phyloP scores from a whole-genome alignment of 1,140 invertebrate species.

The Wiebesia pumilae region DNA sequence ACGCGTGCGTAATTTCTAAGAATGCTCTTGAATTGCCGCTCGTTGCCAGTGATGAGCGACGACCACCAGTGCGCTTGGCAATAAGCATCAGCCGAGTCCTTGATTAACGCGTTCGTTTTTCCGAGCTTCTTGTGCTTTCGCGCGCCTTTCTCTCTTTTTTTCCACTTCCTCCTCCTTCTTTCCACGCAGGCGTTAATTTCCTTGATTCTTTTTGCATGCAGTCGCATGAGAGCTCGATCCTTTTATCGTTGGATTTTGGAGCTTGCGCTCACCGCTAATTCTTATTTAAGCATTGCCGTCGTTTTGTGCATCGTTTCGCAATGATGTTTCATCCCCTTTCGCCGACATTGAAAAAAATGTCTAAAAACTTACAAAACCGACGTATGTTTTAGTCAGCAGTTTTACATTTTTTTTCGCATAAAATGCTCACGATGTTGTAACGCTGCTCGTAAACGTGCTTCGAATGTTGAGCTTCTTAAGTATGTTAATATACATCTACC shows the following conservation, averaged over 20 bases:
- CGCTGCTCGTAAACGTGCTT: slow-evolving; percentile 8
- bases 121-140: not conserved
- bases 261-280: not conserved
- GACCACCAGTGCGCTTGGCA: not conserved
- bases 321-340: not conserved
- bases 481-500: not conserved
- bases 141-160: not conserved
- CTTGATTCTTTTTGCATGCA: not conserved
- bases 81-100: not conserved
- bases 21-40: slow-evolving; percentile 44
- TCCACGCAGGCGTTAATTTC: not conserved
- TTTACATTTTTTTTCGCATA: slow-evolving; percentile 18
- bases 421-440: not conserved
- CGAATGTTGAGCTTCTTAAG: slow-evolving; percentile 14
- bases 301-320: not conserved
- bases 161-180: too few relatives aligned
- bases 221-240: not conserved
- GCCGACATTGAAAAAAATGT: not conserved
- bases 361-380: not conserved
- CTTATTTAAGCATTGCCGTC: not conserved
- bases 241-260: not conserved
- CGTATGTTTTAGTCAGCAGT: not conserved
- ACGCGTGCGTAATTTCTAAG: slow-evolving; percentile 34
- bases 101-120: not conserved
- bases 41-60: slow-evolving; percentile 31